phyloP scores from a whole-genome alignment of 2,113 vertebrate genomes.

The Fulica atra region DNA sequence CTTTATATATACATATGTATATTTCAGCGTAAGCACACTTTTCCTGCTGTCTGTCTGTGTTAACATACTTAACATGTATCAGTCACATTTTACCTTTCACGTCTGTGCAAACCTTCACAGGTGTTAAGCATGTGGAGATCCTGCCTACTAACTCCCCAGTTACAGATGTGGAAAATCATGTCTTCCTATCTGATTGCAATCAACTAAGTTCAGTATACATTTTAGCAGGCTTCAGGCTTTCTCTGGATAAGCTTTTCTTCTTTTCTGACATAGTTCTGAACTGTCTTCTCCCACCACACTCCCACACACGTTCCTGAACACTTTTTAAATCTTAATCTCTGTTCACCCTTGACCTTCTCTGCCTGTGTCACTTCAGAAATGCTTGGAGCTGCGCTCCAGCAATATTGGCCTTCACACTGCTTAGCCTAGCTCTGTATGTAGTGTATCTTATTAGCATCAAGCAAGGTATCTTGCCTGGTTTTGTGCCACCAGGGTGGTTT shows the following conservation, averaged over 20 bases:
- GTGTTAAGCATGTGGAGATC: neutral
- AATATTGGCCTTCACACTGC: neutral
- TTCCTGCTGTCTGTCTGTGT: neutral
- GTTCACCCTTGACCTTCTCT: neutral
- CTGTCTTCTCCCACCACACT: neutral
- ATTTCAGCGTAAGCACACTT: neutral
- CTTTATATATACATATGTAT: neutral
- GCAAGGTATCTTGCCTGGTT: neutral
- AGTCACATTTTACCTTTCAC: neutral
- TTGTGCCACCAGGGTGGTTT: neutral
- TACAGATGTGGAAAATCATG: neutral
- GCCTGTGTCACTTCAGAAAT: neutral
- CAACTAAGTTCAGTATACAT: neutral
- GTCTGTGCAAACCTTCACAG: neutral
- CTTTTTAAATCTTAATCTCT: neutral
- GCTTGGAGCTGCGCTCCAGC: neutral
- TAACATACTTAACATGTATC: neutral
- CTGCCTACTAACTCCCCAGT: neutral
- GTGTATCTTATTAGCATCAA: neutral
- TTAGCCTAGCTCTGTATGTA: neutral
- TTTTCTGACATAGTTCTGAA: neutral
- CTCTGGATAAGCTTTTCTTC: neutral
- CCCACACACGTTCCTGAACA: neutral
- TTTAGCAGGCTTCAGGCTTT: neutral
- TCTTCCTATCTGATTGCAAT: neutral